Evolutionary conservation across 2,888 invertebrate species (phyloP).

Genomic region (Pyrrhosoma nymphula): DNA sequence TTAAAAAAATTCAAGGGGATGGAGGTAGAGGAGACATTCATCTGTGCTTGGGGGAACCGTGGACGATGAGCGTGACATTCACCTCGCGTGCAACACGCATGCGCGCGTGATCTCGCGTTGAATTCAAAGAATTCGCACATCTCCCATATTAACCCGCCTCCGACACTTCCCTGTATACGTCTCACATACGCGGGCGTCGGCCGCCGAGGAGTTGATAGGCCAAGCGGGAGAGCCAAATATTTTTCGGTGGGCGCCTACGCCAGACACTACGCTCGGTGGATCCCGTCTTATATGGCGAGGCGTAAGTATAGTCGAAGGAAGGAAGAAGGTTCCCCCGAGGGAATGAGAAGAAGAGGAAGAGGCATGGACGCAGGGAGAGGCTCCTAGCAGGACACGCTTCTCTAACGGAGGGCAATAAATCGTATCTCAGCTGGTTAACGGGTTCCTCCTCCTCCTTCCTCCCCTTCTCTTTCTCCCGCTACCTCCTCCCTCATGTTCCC

Average conservation of each 20-base stretch:
- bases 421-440: conserved; percentile 65
- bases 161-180: background rate
- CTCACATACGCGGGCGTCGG: background rate
- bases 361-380: background rate
- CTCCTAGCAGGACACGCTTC: conserved; percentile 56
- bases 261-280: background rate
- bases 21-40: too few relatives aligned
- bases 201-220: background rate
- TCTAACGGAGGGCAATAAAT: conserved; percentile 64
- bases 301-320: background rate
- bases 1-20: too few relatives aligned
- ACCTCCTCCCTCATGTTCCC: background rate
- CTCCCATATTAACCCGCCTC: background rate
- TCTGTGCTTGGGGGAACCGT: too few relatives aligned
- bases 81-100: too few relatives aligned
- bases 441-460: conserved; percentile 2
- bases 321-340: background rate
- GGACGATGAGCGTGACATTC: too few relatives aligned
- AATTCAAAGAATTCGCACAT: too few relatives aligned
- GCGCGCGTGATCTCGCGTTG: too few relatives aligned
- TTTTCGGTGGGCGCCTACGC: background rate
- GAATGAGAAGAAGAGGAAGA: background rate
- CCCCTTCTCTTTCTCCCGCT: background rate
- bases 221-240: background rate
- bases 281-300: background rate